These are phyloP conservation scores for Muscicapa comitata DNA, from an alignment of 2,797 vertebrate species.

Conservation along the genomic window DNA sequence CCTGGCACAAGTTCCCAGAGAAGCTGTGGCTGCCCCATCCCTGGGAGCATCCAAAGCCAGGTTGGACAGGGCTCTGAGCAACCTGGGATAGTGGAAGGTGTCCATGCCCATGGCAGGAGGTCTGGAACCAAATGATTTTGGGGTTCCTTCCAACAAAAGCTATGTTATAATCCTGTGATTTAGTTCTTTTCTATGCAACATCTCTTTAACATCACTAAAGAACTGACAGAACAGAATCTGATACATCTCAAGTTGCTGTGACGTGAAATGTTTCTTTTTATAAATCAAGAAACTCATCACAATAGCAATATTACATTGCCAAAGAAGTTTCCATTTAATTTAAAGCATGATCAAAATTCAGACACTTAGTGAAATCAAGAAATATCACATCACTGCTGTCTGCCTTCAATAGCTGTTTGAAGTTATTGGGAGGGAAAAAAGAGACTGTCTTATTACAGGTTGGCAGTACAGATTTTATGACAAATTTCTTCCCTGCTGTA, in stretches of 20 bases:
- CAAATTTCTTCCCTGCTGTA: slow-evolving; percentile 23
- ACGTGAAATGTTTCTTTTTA: neutral
- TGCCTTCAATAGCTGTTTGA: neutral
- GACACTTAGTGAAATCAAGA: slow-evolving; percentile 12
- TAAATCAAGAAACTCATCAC: neutral
- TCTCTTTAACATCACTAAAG: neutral
- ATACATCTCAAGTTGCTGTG: neutral
- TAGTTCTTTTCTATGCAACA: neutral
- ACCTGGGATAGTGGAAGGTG: neutral
- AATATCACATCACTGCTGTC: neutral
- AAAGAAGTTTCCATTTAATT: slow-evolving; percentile 9
- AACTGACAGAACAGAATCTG: neutral
- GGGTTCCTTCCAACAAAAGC: neutral
- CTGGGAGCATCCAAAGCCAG: neutral
- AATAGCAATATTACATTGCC: neutral
- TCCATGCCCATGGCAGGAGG: neutral
- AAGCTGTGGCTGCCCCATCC: neutral
- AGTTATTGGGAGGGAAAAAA: neutral
- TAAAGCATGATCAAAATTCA: slow-evolving; percentile 4
- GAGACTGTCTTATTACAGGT: neutral
- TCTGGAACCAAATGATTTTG: neutral
- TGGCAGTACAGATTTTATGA: slow-evolving; percentile 1
- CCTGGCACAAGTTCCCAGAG: neutral
- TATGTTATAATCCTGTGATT: neutral
- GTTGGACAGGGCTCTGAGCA: neutral